Percentiles rank a stretch among this genome's conserved stretches.
phyloP scores from a whole-genome alignment of 2,797 vertebrate species.

The Chromobotia macracanthus region DNA sequence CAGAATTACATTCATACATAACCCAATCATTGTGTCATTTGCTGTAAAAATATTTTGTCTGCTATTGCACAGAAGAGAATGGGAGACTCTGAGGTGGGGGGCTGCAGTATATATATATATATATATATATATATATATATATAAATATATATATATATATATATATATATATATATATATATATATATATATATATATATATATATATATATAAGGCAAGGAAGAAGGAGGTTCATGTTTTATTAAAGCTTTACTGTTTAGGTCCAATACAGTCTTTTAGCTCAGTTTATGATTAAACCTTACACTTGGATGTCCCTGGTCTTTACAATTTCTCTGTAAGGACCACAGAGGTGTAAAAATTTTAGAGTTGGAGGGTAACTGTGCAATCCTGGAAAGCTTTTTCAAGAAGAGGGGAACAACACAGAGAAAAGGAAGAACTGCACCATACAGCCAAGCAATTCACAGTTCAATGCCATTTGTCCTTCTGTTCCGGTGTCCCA shows the following conservation, averaged over 20 bases:
- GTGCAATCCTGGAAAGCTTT: slow-evolving; percentile 60
- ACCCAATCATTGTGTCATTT: slow-evolving; percentile 65
- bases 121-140: no score
- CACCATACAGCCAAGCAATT: slow-evolving; percentile 63
- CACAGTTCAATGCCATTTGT: slow-evolving; percentile 30
- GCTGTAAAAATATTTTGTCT: slow-evolving; percentile 54
- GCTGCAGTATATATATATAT: slow-evolving; percentile 48
- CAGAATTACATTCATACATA: slow-evolving; percentile 68
- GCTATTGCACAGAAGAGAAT: slow-evolving; percentile 48
- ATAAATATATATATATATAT: no score
- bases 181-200: no score
- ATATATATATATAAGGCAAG: slow-evolving; percentile 46
- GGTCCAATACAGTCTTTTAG: slow-evolving; percentile 54
- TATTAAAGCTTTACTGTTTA: slow-evolving; percentile 61
- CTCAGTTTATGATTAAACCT: slow-evolving; percentile 46
- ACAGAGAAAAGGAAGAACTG: slow-evolving; percentile 58
- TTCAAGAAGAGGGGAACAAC: slow-evolving; percentile 48
- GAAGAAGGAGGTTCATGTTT: slow-evolving; percentile 54
- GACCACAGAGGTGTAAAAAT: slow-evolving; percentile 41
- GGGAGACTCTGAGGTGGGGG: neutral
- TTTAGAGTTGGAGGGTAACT: slow-evolving; percentile 49
- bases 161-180: no score
- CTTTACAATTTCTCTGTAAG: slow-evolving; percentile 33
- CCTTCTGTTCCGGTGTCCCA: slow-evolving; percentile 50
- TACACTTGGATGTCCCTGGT: slow-evolving; percentile 33